Base-by-base conservation (phyloP, 2,113 vertebrate species). In the Hyla sarda region DNA sequence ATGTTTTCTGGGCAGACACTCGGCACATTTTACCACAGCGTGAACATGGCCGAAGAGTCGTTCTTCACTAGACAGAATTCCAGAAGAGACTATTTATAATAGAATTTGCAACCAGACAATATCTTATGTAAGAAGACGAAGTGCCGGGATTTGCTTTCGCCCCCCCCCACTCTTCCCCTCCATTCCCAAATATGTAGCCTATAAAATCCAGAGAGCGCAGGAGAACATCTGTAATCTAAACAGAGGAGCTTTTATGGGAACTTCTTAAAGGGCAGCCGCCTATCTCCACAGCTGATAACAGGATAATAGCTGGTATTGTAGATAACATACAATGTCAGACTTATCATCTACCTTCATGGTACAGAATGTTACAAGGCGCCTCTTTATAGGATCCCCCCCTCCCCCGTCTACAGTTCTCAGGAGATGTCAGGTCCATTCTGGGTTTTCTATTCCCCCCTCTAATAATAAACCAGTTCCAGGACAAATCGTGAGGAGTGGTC, bases 361-460 rank as follows among this genome's bases (percentile, higher is more conserved):
- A 47, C 73, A 47, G 73, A 75, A 69, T 69, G 65, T 69, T 69
- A 69, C 65, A 19, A 34, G 65, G 12, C 65, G 58, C 25, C 58
- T 62, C 58, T 28, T 13, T n/a, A 58, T n/a, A 21, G 58, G 5
- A 62, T 62, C 58, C n/a, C 58, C n/a, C n/a, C n/a, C 13, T 62
- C 58, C n/a, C 58, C n/a, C n/a, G 58, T 28, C 58, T 25, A 28
- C 10, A 11, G 8, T 25, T 13, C n/a, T 28, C 25, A 10, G 25
- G 9, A 62, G n/a, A 62, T 13, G n/a, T 62, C 23, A 12, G 10
- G 10, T 62, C 28, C 1, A 62, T 62, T 69, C 30, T 34, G 2
- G 19, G 30, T 69, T 69, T 2, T 9, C 65, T 69, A 21, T 32
- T 2, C 62, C 28, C n/a, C n/a, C n/a, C n/a, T n/a, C n/a, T n/a